Evolutionary conservation across 2,797 vertebrate genomes (phyloP).

Genomic region (Myotis findleyi): DNA sequence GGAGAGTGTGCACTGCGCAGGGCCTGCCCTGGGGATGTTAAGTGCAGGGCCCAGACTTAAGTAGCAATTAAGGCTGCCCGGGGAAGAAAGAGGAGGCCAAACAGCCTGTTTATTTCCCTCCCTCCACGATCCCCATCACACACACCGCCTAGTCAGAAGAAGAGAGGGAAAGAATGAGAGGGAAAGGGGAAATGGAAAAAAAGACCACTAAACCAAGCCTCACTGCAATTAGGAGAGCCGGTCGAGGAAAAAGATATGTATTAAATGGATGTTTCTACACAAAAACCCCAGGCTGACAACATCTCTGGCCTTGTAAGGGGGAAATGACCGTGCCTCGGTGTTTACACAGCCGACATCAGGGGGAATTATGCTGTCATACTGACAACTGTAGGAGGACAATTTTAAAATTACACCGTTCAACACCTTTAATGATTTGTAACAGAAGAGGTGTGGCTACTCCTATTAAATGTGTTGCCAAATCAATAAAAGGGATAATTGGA

Average conservation of each 20-base stretch:
- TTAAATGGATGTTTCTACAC: constrained; percentile 90
- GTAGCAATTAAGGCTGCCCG: constrained; percentile 85
- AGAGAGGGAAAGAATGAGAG: constrained; percentile 52
- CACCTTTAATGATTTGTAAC: constrained; percentile 98
- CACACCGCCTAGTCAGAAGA: constrained; percentile 35
- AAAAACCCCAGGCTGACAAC: constrained; percentile 89
- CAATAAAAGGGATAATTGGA: constrained; percentile 99
- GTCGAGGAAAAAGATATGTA: constrained; percentile 77
- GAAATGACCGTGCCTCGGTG: constrained; percentile 94
- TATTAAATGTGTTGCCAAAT: constrained; percentile 99
- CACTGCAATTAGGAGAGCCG: constrained; percentile 87
- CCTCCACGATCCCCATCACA: constrained; percentile 24
- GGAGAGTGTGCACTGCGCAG: constrained; percentile 67
- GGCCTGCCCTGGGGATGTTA: constrained; percentile 81
- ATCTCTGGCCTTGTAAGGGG: constrained; percentile 90
- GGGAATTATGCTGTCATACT: constrained; percentile 98
- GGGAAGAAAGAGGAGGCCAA: constrained; percentile 82
- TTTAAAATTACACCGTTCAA: constrained; percentile 98
- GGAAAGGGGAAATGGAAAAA: background rate
- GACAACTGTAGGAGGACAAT: constrained; percentile 96
- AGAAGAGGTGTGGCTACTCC: constrained; percentile 97
- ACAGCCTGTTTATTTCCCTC: constrained; percentile 82
- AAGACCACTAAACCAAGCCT: constrained; percentile 65
- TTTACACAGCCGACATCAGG: constrained; percentile 96
- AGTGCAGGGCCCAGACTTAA: constrained; percentile 87